These are phyloP conservation scores for Polypedilum vanderplanki DNA, from an alignment of 1,140 invertebrate species.

Conservation along the genomic window DNA sequence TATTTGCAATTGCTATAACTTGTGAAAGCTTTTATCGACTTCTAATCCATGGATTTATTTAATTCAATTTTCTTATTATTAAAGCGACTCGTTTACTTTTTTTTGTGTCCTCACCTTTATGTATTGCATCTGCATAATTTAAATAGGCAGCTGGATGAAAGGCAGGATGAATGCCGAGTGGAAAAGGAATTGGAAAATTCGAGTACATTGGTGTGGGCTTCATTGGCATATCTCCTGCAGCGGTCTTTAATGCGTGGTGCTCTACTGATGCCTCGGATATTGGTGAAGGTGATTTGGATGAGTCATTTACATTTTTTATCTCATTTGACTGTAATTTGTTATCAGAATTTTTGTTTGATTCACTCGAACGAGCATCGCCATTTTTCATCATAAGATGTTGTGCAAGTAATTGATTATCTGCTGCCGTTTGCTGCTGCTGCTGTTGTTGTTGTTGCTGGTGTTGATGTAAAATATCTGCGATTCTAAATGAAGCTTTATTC, in stretches of 20 bases:
- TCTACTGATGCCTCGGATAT: background rate
- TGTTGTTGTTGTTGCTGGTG: constrained; percentile 13
- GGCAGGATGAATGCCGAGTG: background rate
- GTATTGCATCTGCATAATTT: constrained; percentile 27
- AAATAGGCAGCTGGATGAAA: constrained; percentile 26
- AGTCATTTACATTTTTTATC: constrained; percentile 26
- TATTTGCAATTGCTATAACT: too few species aligned
- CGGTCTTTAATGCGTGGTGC: background rate
- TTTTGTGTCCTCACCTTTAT: constrained; percentile 24
- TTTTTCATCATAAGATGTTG: constrained; percentile 20
- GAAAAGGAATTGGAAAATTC: constrained; percentile 21
- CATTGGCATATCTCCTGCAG: background rate
- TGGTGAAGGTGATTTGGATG: constrained; percentile 7
- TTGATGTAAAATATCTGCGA: constrained; percentile 26
- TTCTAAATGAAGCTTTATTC: constrained; percentile 8
- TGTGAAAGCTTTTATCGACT: too few species aligned
- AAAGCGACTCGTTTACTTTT: background rate
- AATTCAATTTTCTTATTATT: too few species aligned
- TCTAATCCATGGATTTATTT: too few species aligned
- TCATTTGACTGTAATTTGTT: background rate
- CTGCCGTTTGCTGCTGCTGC: background rate
- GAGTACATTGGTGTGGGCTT: constrained; percentile 26
- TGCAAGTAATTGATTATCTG: background rate
- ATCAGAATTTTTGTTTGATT: background rate
- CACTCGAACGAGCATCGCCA: background rate